Evolutionary conservation across 2,888 invertebrate genomes (phyloP).

Genomic region (Conus canariensis): DNA sequence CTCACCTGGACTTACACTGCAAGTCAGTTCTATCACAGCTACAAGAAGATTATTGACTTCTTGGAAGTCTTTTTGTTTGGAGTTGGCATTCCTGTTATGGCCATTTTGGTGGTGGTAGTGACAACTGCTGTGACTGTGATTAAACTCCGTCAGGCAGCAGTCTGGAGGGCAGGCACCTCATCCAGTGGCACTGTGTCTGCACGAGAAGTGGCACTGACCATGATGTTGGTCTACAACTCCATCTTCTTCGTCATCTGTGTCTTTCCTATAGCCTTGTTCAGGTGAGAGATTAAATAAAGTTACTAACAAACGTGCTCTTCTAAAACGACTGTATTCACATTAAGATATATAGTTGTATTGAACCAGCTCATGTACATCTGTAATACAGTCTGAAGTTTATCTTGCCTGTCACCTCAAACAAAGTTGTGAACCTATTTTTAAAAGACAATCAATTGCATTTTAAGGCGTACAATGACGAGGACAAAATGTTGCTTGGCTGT

Average conservation of each 20-base stretch:
- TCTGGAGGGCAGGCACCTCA: conserved; percentile 11
- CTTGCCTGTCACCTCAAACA: too few relatives aligned
- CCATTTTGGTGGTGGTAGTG: neutral
- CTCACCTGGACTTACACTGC: neutral
- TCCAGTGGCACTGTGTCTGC: neutral
- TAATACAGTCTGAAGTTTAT: too few relatives aligned
- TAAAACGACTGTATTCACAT: neutral
- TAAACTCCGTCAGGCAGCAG: conserved; percentile 25
- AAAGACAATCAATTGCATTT: too few relatives aligned
- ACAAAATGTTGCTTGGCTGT: too few relatives aligned
- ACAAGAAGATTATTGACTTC: neutral
- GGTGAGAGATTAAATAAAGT: neutral
- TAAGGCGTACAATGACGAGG: too few relatives aligned
- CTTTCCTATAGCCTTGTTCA: too few relatives aligned
- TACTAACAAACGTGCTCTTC: neutral
- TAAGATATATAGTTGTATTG: neutral
- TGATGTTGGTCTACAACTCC: conserved; percentile 25
- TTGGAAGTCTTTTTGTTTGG: conserved; percentile 7
- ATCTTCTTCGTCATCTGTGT: neutral
- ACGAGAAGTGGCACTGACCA: neutral
- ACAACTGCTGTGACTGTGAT: neutral
- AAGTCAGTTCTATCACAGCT: neutral
- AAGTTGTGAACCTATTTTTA: too few relatives aligned
- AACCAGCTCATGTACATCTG: too few relatives aligned
- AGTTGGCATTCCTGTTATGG: neutral